phyloP scores from a whole-genome alignment of 2,888 invertebrate species.

The Nudaria mundana region DNA sequence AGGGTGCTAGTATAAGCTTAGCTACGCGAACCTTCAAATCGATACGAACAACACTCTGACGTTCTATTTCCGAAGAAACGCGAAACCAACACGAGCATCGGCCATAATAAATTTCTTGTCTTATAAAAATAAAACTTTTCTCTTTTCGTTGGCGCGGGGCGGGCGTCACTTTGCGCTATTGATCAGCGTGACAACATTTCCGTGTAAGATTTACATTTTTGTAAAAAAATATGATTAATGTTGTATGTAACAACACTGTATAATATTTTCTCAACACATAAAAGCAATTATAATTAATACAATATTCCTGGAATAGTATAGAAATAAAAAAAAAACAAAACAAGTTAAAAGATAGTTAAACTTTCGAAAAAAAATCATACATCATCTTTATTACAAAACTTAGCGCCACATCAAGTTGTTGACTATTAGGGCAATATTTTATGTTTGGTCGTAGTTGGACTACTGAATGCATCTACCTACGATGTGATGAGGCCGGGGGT shows the following conservation, averaged over 20 bases:
- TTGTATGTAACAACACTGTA: too few relatives aligned
- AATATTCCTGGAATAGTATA: too few relatives aligned
- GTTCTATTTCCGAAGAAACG: constrained; percentile 74
- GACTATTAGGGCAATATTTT: constrained; percentile 1
- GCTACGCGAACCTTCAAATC: constrained; percentile 42
- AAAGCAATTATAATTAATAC: too few relatives aligned
- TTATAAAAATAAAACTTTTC: constrained; percentile 80
- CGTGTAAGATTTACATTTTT: constrained; percentile 17
- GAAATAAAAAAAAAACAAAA: too few relatives aligned
- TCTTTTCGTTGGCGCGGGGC: constrained; percentile 71
- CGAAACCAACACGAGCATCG: constrained; percentile 75
- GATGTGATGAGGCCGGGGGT: constrained; percentile 36
- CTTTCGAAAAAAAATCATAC: too few relatives aligned
- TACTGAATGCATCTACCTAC: constrained; percentile 15
- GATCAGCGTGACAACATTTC: constrained; percentile 34
- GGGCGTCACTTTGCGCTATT: constrained; percentile 41
- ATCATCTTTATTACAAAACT: not conserved
- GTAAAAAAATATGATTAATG: constrained; percentile 23
- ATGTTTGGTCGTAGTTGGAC: constrained; percentile 11
- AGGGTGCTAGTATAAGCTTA: constrained; percentile 20
- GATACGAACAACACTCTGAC: constrained; percentile 59
- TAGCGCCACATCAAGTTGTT: not conserved
- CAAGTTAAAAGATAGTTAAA: too few relatives aligned
- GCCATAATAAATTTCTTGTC: constrained; percentile 79
- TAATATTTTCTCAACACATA: too few relatives aligned